These are phyloP conservation scores for Parnassius mnemosyne DNA, from an alignment of 2,888 invertebrate species.

Conservation along the genomic window DNA sequence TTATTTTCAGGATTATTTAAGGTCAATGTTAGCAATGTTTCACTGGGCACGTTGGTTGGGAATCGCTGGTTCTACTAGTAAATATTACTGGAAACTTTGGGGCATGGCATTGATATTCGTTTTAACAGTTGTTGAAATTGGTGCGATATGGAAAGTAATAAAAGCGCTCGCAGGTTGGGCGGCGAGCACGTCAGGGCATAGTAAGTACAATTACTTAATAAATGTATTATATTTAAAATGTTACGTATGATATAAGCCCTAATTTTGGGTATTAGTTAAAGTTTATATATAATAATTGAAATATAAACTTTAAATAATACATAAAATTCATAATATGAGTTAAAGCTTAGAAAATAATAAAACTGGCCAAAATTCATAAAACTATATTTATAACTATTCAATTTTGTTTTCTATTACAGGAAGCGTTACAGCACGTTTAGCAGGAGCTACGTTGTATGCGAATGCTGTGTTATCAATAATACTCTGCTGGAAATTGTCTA, in stretches of 20 bases:
- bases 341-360: too few species aligned
- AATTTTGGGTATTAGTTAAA: too few species aligned
- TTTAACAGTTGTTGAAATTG: conserved; percentile 40
- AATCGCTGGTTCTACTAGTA: conserved; percentile 41
- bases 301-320: too few species aligned
- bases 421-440: conserved; percentile 53
- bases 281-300: too few species aligned
- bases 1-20: conserved; percentile 46
- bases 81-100: conserved; percentile 44
- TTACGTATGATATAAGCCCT: too few species aligned
- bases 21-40: conserved; percentile 45
- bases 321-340: too few species aligned
- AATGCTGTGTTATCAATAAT: conserved; percentile 48
- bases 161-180: conserved; percentile 56
- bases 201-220: conserved; percentile 39
- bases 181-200: conserved; percentile 44
- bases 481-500: conserved; percentile 47
- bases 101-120: conserved; percentile 39
- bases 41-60: conserved; percentile 49
- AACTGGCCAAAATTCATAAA: neutral
- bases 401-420: conserved; percentile 38
- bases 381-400: neutral
- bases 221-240: too few species aligned
- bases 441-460: conserved; percentile 62
- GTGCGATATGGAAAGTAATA: conserved; percentile 55